These are phyloP conservation scores for Entomobrya proxima DNA, from an alignment of 2,888 invertebrate genomes.

Conservation along the genomic window DNA sequence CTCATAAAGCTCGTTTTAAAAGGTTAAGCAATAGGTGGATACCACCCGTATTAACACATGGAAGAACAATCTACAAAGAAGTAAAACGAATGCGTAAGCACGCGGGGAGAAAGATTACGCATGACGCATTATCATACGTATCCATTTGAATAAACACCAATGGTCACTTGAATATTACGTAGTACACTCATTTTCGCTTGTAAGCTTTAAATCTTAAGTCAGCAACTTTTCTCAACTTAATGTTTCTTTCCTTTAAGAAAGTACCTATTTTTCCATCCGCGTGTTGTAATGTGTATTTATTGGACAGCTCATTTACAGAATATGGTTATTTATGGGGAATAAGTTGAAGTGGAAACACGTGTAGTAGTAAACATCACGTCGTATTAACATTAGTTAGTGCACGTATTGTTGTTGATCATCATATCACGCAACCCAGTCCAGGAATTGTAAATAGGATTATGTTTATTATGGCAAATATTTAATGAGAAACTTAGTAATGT, in stretches of 20 bases:
- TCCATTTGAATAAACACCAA: neutral
- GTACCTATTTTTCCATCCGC: neutral
- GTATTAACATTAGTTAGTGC: neutral
- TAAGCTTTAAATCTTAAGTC: too few species aligned
- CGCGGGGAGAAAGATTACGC: neutral
- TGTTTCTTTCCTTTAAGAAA: neutral
- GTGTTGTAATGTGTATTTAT: slow-evolving; percentile 39
- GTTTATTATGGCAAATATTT: slow-evolving; percentile 12
- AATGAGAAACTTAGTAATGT: neutral
- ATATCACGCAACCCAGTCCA: too few species aligned
- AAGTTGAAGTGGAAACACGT: neutral
- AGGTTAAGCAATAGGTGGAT: too few species aligned
- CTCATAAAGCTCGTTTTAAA: too few species aligned
- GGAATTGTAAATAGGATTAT: neutral
- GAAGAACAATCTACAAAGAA: neutral
- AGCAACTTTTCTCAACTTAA: neutral
- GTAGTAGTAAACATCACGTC: neutral
- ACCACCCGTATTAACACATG: too few species aligned
- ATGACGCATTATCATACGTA: neutral
- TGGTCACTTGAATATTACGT: neutral
- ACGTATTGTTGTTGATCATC: neutral
- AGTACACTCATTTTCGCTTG: neutral
- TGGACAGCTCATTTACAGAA: slow-evolving; percentile 41
- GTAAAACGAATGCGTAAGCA: neutral
- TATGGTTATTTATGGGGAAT: slow-evolving; percentile 27